Conservation (phyloP, 1,140 invertebrate species). For the Ooceraea biroi region DNA sequence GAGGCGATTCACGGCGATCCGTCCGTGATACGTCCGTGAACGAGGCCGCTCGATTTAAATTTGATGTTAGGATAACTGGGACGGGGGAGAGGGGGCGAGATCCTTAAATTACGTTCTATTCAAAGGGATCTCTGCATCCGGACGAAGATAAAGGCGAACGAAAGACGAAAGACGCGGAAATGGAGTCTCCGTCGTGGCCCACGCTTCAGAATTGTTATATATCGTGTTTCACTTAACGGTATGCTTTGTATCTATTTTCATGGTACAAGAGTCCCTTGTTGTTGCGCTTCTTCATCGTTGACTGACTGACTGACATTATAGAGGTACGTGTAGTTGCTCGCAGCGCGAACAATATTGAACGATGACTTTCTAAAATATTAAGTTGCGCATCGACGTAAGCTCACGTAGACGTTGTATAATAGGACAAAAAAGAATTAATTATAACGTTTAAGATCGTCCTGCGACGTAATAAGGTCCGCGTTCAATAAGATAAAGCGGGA, state of each 20-base stretch:
- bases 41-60: constrained; percentile 61
- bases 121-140: constrained; percentile 47
- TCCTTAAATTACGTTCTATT: constrained; percentile 60
- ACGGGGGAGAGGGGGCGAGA: background rate
- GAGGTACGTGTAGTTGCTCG: background rate
- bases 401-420: constrained; percentile 15
- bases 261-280: constrained; percentile 17
- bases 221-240: constrained; percentile 57
- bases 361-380: constrained; percentile 14
- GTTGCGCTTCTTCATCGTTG: constrained; percentile 22
- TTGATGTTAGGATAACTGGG: constrained; percentile 55
- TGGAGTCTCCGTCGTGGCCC: constrained; percentile 48
- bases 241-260: constrained; percentile 37
- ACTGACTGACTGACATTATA: constrained; percentile 29
- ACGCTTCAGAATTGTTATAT: constrained; percentile 56
- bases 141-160: constrained; percentile 43
- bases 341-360: constrained; percentile 28
- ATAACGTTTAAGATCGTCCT: background rate
- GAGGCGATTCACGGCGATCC: constrained; percentile 11
- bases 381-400: background rate
- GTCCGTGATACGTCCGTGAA: constrained; percentile 7
- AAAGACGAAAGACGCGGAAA: constrained; percentile 60
- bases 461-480: constrained; percentile 3
- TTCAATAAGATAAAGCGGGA: constrained; percentile 2
- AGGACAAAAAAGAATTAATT: constrained; percentile 37